Evolutionary conservation across 2,113 vertebrate species (phyloP), one percentile per base, ranked within the genome.

Genomic region (Jaculus jaculus): DNA sequence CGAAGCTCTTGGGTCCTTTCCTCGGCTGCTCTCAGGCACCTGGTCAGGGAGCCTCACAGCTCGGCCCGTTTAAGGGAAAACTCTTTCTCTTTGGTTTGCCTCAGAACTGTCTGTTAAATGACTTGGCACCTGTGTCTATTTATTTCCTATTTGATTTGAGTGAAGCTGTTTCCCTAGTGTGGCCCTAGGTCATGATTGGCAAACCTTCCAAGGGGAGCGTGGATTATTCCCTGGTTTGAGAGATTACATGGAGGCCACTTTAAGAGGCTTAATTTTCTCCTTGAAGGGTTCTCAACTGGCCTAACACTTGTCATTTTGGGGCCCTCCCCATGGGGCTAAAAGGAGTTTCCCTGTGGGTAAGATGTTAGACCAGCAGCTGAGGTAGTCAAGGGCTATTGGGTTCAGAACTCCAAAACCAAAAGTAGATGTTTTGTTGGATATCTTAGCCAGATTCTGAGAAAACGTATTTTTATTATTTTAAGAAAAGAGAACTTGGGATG

Each of bases 191-290:
- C 93, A 87, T 32, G 60, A 81, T 39, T 84, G 73, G 84, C n/a
- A 82, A 26, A 34, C 74, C 91, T 93, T 96, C 23, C 16, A 65
- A 39, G 94, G 84, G 51, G 75, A 92, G 17, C 9, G 18, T 66
- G 63, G 91, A 63, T 97, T 96, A 87, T 90, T 93, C 89, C 84
- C 28, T 72, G 89, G 92, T 84, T 87, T 94, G 84, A 94, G 90
- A 94, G 95, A 92, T 97, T 96, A 87, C 42, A 73, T n/a, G 10
- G 39, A 90, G 87, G 84, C 47, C 18, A 6, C 84, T 89, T 87
- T 94, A 96, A 95, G 96, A 95, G 65, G 96, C 94, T 96, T 97
- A 96, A 66, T 97, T 94, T 95, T 97, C 92, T 95, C 91, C 91
- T 93, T 92, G 39, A 80, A 79, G 90, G n/a, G 37, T 75, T 96